Evolutionary conservation across 1,140 invertebrate species (phyloP), one percentile per base, ranked within the genome.

Genomic region (Tetramorium alpestre): DNA sequence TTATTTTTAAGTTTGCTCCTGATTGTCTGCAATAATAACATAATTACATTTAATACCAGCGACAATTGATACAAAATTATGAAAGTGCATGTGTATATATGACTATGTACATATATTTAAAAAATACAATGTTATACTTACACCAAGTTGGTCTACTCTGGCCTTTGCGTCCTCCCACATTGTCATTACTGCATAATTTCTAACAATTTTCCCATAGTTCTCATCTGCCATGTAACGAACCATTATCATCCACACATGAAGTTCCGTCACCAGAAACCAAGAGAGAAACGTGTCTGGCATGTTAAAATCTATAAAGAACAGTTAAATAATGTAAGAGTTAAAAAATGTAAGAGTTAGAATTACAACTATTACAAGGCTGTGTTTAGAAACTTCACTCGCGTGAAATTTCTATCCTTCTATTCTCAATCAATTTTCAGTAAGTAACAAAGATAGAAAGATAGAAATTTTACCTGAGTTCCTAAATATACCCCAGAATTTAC

Each of bases 231-330:
- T 98, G 7, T 97, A 96, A 62, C 98, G 96, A 18, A 97, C 96
- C 92, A 97, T 95, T 10, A 98, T 89, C 95, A 98, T 96, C 98
- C 98, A 99, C 1, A 98, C 96, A 94, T 99, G 98, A 22, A 98
- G 94, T 94, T 98, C 98, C 2, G 97, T 98, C 3, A 98, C 95
- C 2, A 97, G 92, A 94, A 98, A 98, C 98, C 98, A 98, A 1
- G 98, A 98, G 88, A 96, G 96, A 93, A 98, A 98, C 49, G 97
- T 98, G 89, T 98, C 98, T 28, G 96, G 96, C 92, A 98, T 94
- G 62, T 97, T 95, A 78, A 97, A 97, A 92, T 96, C 96, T 96
- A 95, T 90, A 4, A 69, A 76, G 0, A 73, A 78, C 3, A 51
- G 22, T 54, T 78, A 8, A 22, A 47, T 38, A 38, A n/a, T 18